Percentiles rank a stretch among this genome's conserved stretches.
Conservation (phyloP, 2,888 invertebrate genomes). For the Melanchra persicariae region DNA sequence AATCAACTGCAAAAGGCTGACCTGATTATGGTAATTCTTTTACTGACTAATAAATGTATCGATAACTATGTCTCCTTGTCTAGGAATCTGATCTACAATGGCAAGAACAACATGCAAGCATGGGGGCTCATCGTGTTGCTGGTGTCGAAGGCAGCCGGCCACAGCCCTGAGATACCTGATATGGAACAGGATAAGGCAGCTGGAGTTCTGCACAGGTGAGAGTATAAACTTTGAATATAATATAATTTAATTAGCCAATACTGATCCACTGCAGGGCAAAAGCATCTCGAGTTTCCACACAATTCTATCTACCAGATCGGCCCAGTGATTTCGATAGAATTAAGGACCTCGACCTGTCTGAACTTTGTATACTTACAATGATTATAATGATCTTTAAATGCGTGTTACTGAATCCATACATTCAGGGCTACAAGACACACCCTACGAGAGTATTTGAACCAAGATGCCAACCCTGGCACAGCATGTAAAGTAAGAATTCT, state of each 20-base stretch:
- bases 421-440: too few species aligned
- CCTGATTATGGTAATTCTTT: background rate
- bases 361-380: too few species aligned
- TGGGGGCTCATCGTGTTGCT: slow-evolving; percentile 98
- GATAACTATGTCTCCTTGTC: background rate
- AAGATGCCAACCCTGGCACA: too few species aligned
- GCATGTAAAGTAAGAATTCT: background rate
- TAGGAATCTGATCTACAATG: slow-evolving; percentile 97
- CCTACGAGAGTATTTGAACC: too few species aligned
- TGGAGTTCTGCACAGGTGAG: slow-evolving; percentile 94
- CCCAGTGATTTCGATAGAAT: background rate
- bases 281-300: background rate
- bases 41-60: background rate
- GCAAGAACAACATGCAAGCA: slow-evolving; percentile 97
- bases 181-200: slow-evolving; percentile 96
- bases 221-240: background rate
- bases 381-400: too few species aligned
- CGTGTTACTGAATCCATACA: too few species aligned
- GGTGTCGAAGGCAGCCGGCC: slow-evolving; percentile 97
- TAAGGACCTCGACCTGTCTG: background rate
- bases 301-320: background rate
- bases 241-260: background rate
- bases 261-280: background rate
- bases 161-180: slow-evolving; percentile 94
- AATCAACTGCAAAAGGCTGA: too few species aligned